Evolutionary conservation across 2,888 invertebrate species (phyloP), one percentile per base, ranked within the genome.

Genomic region (Ormyrus thymus): DNA sequence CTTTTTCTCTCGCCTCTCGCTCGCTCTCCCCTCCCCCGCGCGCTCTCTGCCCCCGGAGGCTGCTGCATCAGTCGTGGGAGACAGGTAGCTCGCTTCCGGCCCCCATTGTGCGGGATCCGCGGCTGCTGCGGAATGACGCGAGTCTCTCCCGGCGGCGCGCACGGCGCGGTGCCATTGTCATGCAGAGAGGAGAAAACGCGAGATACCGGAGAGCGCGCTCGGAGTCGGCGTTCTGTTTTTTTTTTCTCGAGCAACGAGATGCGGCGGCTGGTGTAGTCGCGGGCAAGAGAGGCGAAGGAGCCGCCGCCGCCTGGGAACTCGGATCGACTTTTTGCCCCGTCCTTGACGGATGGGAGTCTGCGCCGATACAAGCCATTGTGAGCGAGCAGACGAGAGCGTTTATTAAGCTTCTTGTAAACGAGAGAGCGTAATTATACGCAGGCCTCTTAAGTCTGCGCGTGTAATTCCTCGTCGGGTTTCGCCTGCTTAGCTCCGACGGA

Each of bases 11-110:
- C 62, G 7, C 74, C 48, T 73, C 64, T 45, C 43, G 29, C 53
- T 1, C 13, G 8, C 48, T 48, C 71, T 43, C 11, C 51, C n/a
- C n/a, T 48, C 70, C 45, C 43, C 9, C 29, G n/a, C 7, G 13
- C 45, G 66, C 15, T 43, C 8, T 29, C 29, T 4, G n/a, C 68
- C n/a, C 55, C 80, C 78, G 83, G 82, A 82, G 85, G 88, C 87
- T 86, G 88, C 87, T 87, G 87, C 86, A 85, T 85, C 86, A 84
- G 85, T 88, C 88, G 89, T 89, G 88, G 88, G 88, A 88, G 89
- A 89, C 88, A 89, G 88, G 88, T 87, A 87, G 88, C 86, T 85
- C 85, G 83, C 87, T 89, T 89, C 89, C 89, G 88, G 46, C 53
- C 62, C 82, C 85, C 83, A 85, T 86, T 86, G 85, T 86, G 83